Base-by-base conservation (phyloP, 2,888 invertebrate genomes). In the Rhagium mordax region DNA sequence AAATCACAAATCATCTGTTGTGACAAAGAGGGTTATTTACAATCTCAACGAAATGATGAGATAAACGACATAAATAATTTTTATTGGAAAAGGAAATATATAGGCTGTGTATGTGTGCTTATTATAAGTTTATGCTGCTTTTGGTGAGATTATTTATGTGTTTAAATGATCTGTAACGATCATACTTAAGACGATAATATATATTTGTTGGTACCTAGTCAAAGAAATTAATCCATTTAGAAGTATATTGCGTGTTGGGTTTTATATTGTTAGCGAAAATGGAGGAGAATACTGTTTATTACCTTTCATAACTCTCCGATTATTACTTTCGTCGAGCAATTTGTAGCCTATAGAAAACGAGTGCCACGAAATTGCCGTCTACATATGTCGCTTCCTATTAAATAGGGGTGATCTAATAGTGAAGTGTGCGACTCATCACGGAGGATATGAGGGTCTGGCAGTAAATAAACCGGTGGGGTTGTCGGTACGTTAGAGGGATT, bases 1-100 rank as follows among this genome's bases (percentile, higher is more conserved):
- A 55, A 27, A 20, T 8, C 13, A 33, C 53, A 65, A 65, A 65
- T 53, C 33, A 33, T 20, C 55, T 55, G 53, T 65, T 65, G 65
- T 53, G 65, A 65, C 65, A 65, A 49, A 55, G 24, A 24, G 64
- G 13, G 61, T 51, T 65, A 65, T 65, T 65, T 65, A 65, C 51
- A 29, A 18, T 65, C 21, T 48, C 48, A 15, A 10, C 18, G 61
- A 61, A 18, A 47, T 18, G 61, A 41, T 47, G 61, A 61, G 41
- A 61, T 47, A 2, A 5, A 13, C 5, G 61, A 27, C 18, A 21
- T 61, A 41, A 61, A 41, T 41, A 18, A n/a, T 61, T 61, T 61
- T 61, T 20, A 41, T 61, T 6, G 18, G 41, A 61, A 13, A 13
- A 18, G 60, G 41, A 41, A 41, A 41, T 33, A 16, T 15, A 53